phyloP scores from a whole-genome alignment of 2,113 vertebrate genomes.

The Petrocephalus zakoni region DNA sequence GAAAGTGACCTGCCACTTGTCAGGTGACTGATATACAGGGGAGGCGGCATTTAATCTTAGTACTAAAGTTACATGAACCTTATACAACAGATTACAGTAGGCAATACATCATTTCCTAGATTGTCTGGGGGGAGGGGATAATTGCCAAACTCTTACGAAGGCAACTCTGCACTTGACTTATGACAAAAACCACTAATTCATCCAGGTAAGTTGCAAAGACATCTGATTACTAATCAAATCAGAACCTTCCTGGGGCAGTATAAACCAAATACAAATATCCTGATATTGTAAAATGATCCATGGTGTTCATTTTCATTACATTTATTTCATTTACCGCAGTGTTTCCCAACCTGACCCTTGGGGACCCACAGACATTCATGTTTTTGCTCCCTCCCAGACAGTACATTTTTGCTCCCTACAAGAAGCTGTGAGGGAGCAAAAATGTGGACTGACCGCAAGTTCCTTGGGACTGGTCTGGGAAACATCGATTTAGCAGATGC shows the following conservation, averaged over 20 bases:
- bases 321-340: background rate
- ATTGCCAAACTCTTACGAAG: background rate
- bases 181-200: background rate
- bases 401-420: background rate
- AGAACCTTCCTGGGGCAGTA: background rate
- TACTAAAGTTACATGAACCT: slow-evolving; percentile 69
- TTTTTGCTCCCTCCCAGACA: background rate
- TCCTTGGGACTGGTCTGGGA: too few relatives aligned
- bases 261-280: background rate
- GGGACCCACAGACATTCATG: background rate
- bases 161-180: background rate
- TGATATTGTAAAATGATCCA: background rate
- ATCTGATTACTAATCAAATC: background rate
- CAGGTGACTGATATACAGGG: slow-evolving; percentile 69
- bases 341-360: background rate
- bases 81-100: slow-evolving; percentile 71
- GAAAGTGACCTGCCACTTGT: slow-evolving; percentile 71
- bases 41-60: slow-evolving; percentile 71
- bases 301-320: background rate
- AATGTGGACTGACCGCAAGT: too few relatives aligned
- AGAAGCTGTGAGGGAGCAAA: too few relatives aligned
- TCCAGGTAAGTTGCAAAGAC: background rate
- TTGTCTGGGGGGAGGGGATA: slow-evolving; percentile 39
- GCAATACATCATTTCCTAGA: slow-evolving; percentile 64
- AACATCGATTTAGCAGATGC: too few relatives aligned